A percentile compares a stretch with the other conserved stretches of the same genome.
These are phyloP conservation scores for Tupiocoris notatus DNA, from an alignment of 2,888 invertebrate genomes.

Conservation along the genomic window DNA sequence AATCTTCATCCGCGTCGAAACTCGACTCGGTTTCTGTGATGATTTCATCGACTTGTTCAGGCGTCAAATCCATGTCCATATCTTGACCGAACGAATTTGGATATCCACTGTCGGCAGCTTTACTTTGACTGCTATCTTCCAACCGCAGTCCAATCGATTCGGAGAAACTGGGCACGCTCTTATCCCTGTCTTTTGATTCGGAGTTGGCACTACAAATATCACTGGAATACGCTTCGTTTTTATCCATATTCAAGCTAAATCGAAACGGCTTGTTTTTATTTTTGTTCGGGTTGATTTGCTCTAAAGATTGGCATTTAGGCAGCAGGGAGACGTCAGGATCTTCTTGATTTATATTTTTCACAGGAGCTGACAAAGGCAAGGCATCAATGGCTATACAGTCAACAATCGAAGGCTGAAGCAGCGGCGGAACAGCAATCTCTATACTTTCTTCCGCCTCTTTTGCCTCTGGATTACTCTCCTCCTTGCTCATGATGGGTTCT, in stretches of 20 bases:
- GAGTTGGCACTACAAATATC: constrained; percentile 30
- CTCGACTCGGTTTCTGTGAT: constrained; percentile 49
- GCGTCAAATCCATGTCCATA: constrained; percentile 50
- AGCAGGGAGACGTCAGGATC: constrained; percentile 11
- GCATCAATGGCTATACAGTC: too few relatives aligned
- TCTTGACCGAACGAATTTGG: constrained; percentile 48
- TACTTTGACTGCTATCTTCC: constrained; percentile 45
- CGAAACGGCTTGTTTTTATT: constrained; percentile 42
- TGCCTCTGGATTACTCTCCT: not conserved
- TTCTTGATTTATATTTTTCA: constrained; percentile 13
- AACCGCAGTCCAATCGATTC: constrained; percentile 38
- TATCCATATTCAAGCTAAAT: constrained; percentile 45
- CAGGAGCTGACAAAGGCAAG: not conserved
- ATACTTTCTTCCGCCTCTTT: not conserved
- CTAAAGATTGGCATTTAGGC: constrained; percentile 41
- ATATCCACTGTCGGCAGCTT: constrained; percentile 49
- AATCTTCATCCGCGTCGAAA: constrained; percentile 45
- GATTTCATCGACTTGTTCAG: constrained; percentile 51
- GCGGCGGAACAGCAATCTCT: not conserved
- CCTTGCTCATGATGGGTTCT: not conserved
- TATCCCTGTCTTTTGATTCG: constrained; percentile 9
- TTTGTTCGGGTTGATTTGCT: constrained; percentile 38
- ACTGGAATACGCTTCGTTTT: constrained; percentile 31
- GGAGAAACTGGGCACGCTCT: constrained; percentile 40
- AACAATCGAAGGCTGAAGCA: not conserved